These are phyloP conservation scores for Callosobruchus maculatus DNA, from an alignment of 2,888 invertebrate species.

Conservation along the genomic window DNA sequence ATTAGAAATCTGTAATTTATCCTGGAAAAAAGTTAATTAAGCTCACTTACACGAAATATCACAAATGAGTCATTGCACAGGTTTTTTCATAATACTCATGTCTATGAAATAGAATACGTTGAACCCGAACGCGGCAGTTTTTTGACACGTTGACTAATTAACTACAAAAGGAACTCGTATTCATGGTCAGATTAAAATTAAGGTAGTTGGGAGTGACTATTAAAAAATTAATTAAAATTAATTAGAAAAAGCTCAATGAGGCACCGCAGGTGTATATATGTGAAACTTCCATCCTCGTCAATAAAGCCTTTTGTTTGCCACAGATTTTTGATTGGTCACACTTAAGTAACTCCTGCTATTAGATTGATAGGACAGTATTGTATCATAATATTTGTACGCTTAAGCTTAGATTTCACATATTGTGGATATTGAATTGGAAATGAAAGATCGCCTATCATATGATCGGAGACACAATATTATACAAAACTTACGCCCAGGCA, in stretches of 20 bases:
- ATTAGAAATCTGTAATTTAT: background rate
- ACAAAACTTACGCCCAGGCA: too few species aligned
- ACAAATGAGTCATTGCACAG: background rate
- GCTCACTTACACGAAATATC: background rate
- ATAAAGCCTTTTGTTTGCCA: background rate
- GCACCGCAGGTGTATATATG: background rate
- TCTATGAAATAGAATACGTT: background rate
- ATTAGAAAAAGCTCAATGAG: background rate
- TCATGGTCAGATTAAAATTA: background rate
- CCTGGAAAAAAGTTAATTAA: background rate
- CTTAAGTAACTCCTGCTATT: background rate
- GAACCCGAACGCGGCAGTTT: background rate
- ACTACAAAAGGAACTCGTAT: background rate
- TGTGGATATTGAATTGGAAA: too few species aligned
- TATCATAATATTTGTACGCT: too few species aligned
- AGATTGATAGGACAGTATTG: too few species aligned
- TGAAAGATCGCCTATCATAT: too few species aligned
- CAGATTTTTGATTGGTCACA: background rate
- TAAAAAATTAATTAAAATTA: background rate
- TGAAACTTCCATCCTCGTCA: background rate
- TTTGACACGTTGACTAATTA: background rate
- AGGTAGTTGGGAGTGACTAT: background rate
- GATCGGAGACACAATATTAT: too few species aligned
- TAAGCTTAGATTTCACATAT: too few species aligned
- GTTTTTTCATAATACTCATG: background rate